Percentiles rank a stretch among this genome's conserved stretches.
Evolutionary conservation across 2,888 invertebrate genomes (phyloP).

Genomic region (Cremastinae sp.): DNA sequence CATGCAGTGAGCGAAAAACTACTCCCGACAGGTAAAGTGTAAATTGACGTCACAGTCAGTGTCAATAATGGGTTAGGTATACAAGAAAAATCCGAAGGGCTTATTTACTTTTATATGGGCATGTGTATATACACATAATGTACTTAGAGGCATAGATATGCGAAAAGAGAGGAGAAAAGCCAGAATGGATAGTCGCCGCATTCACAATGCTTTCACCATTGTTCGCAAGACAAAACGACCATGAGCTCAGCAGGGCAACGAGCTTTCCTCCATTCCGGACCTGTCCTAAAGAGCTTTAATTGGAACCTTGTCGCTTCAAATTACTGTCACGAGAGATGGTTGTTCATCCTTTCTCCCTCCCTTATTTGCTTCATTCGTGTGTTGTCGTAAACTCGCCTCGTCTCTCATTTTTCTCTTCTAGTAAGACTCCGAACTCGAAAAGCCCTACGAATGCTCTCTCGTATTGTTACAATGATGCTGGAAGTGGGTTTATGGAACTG

Average conservation of each 20-base stretch:
- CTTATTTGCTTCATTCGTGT: slow-evolving; percentile 30
- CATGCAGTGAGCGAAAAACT: no score
- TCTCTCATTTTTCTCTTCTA: slow-evolving; percentile 48
- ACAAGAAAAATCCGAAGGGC: slow-evolving; percentile 2
- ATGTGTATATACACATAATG: not conserved
- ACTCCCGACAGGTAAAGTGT: slow-evolving; percentile 68
- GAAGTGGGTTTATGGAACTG: slow-evolving; percentile 42
- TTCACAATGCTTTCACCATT: slow-evolving; percentile 65
- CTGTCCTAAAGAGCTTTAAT: slow-evolving; percentile 72
- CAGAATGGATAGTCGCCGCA: slow-evolving; percentile 17
- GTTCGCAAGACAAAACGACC: slow-evolving; percentile 61
- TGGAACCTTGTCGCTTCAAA: slow-evolving; percentile 72
- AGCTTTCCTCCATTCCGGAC: slow-evolving; percentile 51
- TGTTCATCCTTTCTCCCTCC: slow-evolving; percentile 63
- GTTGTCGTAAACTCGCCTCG: slow-evolving; percentile 52
- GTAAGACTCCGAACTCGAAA: slow-evolving; percentile 9
- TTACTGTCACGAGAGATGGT: slow-evolving; percentile 72
- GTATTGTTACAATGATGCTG: slow-evolving; percentile 39
- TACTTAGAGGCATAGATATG: slow-evolving; percentile 33
- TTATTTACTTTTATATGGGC: slow-evolving; percentile 4
- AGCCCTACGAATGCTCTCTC: not conserved
- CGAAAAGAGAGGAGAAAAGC: slow-evolving; percentile 45
- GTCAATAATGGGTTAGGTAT: slow-evolving; percentile 26
- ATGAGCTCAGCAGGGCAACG: slow-evolving; percentile 52
- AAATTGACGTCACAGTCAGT: slow-evolving; percentile 63